Evolutionary conservation across 2,888 invertebrate species (phyloP).

Genomic region (Litoditis marina): DNA sequence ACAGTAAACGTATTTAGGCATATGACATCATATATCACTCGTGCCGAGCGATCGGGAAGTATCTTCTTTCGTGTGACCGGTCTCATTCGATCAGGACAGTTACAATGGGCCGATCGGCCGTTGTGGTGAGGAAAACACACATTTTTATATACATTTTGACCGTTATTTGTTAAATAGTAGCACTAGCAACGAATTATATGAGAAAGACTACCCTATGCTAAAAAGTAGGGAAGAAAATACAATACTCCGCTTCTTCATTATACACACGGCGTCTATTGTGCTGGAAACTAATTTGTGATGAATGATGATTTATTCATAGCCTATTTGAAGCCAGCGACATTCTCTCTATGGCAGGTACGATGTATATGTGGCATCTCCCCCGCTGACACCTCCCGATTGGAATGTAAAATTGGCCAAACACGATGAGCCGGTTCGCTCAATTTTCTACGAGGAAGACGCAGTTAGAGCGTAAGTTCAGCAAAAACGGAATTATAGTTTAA

Average conservation of each 20-base stretch:
- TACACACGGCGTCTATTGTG: too few species aligned
- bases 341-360: conserved; percentile 70
- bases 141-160: neutral
- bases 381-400: conserved; percentile 77
- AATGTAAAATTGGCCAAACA: conserved; percentile 64
- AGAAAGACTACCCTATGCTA: neutral
- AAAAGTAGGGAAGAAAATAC: conserved; percentile 1
- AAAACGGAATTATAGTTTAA: too few species aligned
- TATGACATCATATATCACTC: conserved; percentile 53
- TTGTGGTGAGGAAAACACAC: conserved; percentile 70
- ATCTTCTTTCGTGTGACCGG: conserved; percentile 66
- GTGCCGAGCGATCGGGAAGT: conserved; percentile 50
- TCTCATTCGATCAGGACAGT: conserved; percentile 76
- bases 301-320: neutral
- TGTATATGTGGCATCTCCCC: conserved; percentile 85
- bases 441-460: conserved; percentile 80
- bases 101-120: conserved; percentile 80
- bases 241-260: too few species aligned
- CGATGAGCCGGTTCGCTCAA: conserved; percentile 69
- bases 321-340: neutral
- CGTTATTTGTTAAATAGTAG: neutral
- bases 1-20: conserved; percentile 10
- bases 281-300: too few species aligned
- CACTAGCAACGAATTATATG: neutral
- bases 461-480: conserved; percentile 75